Evolutionary conservation across 2,888 invertebrate species (phyloP).

Genomic region (Coecobrya sp.): DNA sequence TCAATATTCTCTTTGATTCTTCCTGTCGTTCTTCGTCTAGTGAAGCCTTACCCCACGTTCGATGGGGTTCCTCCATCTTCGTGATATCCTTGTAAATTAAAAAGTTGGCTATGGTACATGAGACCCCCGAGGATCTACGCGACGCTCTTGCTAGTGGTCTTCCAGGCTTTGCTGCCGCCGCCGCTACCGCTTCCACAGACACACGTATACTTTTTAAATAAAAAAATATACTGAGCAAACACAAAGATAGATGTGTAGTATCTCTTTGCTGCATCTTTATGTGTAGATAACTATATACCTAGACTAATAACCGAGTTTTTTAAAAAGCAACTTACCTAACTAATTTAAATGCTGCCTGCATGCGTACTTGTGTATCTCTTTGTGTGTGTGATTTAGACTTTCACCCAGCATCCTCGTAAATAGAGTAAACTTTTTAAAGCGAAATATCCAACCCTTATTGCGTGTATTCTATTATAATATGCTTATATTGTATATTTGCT

Average conservation of each 20-base stretch:
- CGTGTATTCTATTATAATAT: too few species aligned
- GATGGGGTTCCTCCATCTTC: not conserved
- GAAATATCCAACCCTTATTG: not conserved
- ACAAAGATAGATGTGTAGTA: too few species aligned
- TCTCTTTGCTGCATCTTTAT: not conserved
- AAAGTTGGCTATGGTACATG: conserved; percentile 33
- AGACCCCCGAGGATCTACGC: conserved; percentile 66
- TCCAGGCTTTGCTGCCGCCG: conserved; percentile 57
- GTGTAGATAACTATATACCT: not conserved
- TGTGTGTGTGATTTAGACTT: not conserved
- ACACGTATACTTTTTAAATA: not conserved
- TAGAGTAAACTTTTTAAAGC: not conserved
- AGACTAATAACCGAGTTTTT: not conserved
- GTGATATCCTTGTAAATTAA: not conserved
- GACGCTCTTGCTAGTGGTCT: conserved; percentile 69
- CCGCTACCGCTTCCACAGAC: not conserved
- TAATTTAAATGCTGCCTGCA: conserved; percentile 37
- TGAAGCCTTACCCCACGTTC: not conserved
- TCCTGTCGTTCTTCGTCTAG: not conserved
- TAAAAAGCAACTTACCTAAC: not conserved
- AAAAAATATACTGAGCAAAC: too few species aligned
- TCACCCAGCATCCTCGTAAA: not conserved
- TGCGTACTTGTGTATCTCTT: not conserved
- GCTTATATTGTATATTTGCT: not conserved
- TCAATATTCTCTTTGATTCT: not conserved